Percentiles rank a stretch among this genome's conserved stretches.
These are phyloP conservation scores for Harpalus rubripes DNA, from an alignment of 2,888 invertebrate species.

Conservation along the genomic window DNA sequence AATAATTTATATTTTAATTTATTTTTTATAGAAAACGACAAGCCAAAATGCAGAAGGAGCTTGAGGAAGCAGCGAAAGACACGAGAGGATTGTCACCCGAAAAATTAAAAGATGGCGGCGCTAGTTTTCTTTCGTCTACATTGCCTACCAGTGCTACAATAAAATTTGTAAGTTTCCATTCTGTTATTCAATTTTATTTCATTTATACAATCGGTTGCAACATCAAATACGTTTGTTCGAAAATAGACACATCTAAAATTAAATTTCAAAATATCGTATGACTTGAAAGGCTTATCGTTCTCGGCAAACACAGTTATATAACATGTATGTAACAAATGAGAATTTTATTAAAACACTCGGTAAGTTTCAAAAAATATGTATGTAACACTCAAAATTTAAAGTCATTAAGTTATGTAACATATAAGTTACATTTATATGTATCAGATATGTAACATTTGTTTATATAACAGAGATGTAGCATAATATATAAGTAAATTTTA, in stretches of 20 bases:
- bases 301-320: too few species aligned
- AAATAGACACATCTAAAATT: too few species aligned
- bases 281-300: too few species aligned
- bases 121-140: constrained; percentile 73
- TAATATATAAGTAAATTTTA: too few species aligned
- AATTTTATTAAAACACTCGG: too few species aligned
- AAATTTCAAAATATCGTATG: neutral
- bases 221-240: neutral
- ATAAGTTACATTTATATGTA: too few species aligned
- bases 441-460: too few species aligned
- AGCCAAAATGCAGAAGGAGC: constrained; percentile 91
- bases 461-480: too few species aligned
- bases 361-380: too few species aligned
- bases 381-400: too few species aligned
- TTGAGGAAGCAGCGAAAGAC: constrained; percentile 94
- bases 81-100: constrained; percentile 79
- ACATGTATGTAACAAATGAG: too few species aligned
- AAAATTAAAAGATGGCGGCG: constrained; percentile 77
- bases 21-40: constrained; percentile 86
- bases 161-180: constrained; percentile 85
- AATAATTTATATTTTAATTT: constrained; percentile 20
- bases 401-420: too few species aligned
- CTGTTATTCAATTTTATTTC: neutral
- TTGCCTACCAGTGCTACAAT: constrained; percentile 85
- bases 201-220: constrained; percentile 17